These are phyloP conservation scores for Tribolium madens DNA, from an alignment of 1,140 invertebrate species.

Conservation along the genomic window DNA sequence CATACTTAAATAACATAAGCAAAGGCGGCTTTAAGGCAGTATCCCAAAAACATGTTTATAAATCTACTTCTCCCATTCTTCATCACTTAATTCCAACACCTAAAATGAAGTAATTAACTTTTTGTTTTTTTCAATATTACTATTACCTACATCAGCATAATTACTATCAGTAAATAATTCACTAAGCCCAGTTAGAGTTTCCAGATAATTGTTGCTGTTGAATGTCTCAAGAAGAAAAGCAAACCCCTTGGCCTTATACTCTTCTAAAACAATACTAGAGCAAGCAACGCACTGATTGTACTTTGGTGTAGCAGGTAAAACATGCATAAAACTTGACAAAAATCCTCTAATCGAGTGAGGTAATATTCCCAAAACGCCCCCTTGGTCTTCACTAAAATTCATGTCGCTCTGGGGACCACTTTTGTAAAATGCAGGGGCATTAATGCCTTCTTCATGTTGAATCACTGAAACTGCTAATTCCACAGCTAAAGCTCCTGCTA, in stretches of 20 bases:
- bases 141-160: slow-evolving; percentile 58
- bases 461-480: slow-evolving; percentile 90
- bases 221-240: slow-evolving; percentile 89
- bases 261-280: slow-evolving; percentile 76
- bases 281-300: slow-evolving; percentile 95
- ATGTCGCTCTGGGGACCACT: slow-evolving; percentile 52
- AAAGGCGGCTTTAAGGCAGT: not conserved
- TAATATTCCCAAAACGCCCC: slow-evolving; percentile 83
- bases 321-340: slow-evolving; percentile 82
- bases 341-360: slow-evolving; percentile 96
- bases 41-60: too few relatives aligned
- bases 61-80: slow-evolving; percentile 34
- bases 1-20: slow-evolving; percentile 1
- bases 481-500: slow-evolving; percentile 91
- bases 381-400: slow-evolving; percentile 64
- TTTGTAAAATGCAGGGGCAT: slow-evolving; percentile 74
- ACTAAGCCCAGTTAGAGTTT: slow-evolving; percentile 88
- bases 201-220: slow-evolving; percentile 86
- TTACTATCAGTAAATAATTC: slow-evolving; percentile 77
- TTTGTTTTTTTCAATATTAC: not conserved
- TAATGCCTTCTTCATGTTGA: slow-evolving; percentile 81
- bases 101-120: slow-evolving; percentile 41
- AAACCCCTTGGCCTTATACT: slow-evolving; percentile 77
- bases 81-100: slow-evolving; percentile 51
- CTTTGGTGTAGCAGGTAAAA: slow-evolving; percentile 84